phyloP scores from a whole-genome alignment of 2,113 vertebrate species.

The Gambusia holbrooki region DNA sequence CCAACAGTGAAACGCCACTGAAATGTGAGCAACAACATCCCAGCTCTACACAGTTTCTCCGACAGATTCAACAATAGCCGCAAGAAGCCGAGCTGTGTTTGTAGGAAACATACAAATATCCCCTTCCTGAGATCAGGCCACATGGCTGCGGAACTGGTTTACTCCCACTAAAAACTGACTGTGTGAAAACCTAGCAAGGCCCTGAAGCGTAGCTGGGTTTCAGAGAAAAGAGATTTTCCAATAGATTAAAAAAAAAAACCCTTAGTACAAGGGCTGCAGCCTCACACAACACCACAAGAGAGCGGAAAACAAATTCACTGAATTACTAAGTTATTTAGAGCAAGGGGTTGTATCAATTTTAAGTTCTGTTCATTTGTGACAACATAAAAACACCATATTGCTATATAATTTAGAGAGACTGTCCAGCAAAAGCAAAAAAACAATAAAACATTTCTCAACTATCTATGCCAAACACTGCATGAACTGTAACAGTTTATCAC shows the following conservation, averaged over 20 bases:
- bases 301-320: neutral
- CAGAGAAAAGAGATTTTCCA: neutral
- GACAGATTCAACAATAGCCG: constrained; percentile 57
- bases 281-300: neutral
- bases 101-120: constrained; percentile 66
- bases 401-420: neutral
- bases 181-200: constrained; percentile 26
- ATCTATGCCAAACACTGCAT: neutral
- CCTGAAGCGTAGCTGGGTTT: neutral
- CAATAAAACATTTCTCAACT: neutral
- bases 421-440: neutral
- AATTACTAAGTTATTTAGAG: neutral
- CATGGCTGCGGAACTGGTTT: constrained; percentile 11
- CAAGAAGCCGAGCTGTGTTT: constrained; percentile 22
- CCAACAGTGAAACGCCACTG: constrained; percentile 12
- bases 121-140: constrained; percentile 62
- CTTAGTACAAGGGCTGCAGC: neutral
- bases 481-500: neutral
- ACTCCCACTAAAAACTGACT: constrained; percentile 15
- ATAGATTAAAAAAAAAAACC: neutral
- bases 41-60: constrained; percentile 1
- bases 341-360: neutral
- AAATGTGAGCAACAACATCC: neutral
- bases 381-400: neutral
- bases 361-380: neutral